A percentile compares a stretch with the other conserved stretches of the same genome.
Conservation (phyloP, 92 coral and sea anemone species). For the Porites lobata region DNA sequence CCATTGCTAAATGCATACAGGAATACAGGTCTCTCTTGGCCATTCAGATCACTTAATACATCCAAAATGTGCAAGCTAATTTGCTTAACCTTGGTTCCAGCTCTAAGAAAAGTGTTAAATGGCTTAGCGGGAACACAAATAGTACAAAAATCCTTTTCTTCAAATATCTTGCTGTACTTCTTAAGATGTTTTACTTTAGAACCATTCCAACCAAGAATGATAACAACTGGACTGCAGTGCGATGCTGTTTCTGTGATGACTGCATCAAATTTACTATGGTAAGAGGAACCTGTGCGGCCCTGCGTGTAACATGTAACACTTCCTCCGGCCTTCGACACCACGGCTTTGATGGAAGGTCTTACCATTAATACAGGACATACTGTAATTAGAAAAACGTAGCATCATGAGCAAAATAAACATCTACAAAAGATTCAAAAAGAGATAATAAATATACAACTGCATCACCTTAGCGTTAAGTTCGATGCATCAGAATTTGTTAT, state of each 20-base stretch:
- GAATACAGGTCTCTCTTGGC: slow-evolving; percentile 69
- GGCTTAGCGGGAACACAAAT: slow-evolving; percentile 80
- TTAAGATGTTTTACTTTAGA: slow-evolving; percentile 69
- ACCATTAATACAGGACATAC: too few species aligned
- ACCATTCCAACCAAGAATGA: slow-evolving; percentile 86
- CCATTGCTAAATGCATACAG: slow-evolving; percentile 86
- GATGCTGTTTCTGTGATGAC: slow-evolving; percentile 56
- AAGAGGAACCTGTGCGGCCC: not conserved
- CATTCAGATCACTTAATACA: slow-evolving; percentile 44
- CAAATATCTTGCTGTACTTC: slow-evolving; percentile 78
- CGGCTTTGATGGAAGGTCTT: too few species aligned
- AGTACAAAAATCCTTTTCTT: slow-evolving; percentile 63
- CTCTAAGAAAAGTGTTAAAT: slow-evolving; percentile 72
- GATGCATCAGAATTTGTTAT: too few species aligned
- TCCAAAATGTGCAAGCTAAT: slow-evolving; percentile 71
- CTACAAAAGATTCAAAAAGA: too few species aligned
- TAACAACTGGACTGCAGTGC: slow-evolving; percentile 63
- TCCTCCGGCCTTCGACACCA: too few species aligned
- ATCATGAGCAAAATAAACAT: too few species aligned
- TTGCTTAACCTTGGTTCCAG: slow-evolving; percentile 73
- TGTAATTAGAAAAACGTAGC: too few species aligned
- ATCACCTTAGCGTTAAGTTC: too few species aligned
- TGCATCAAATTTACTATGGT: slow-evolving; percentile 58
- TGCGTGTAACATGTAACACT: too few species aligned
- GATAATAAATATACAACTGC: too few species aligned